These are phyloP conservation scores for Tachina grossa DNA, from an alignment of 2,888 invertebrate genomes.

Conservation along the genomic window DNA sequence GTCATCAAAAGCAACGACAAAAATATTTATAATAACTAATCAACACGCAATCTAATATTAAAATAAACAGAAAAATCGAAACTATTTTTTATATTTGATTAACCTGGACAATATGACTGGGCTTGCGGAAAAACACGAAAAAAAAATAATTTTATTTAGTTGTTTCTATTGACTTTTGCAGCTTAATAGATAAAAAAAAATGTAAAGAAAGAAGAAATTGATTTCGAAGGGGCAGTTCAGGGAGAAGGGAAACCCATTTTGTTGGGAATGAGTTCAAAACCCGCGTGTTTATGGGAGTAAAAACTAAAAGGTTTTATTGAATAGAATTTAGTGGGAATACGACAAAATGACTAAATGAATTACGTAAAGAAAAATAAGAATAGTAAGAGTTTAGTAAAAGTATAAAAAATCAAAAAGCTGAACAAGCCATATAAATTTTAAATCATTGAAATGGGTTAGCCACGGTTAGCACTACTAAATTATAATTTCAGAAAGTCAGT, in stretches of 20 bases:
- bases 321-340: slow-evolving; percentile 37
- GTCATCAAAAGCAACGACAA: slow-evolving; percentile 28
- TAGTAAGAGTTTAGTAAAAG: background rate
- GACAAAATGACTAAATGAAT: slow-evolving; percentile 9
- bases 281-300: slow-evolving; percentile 47
- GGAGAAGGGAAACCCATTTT: background rate
- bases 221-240: background rate
- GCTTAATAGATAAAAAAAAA: slow-evolving; percentile 10
- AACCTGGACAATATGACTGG: slow-evolving; percentile 3
- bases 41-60: slow-evolving; percentile 64
- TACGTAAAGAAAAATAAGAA: background rate
- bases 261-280: slow-evolving; percentile 30
- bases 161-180: background rate
- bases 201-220: background rate
- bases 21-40: slow-evolving; percentile 55
- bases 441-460: background rate
- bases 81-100: slow-evolving; percentile 4
- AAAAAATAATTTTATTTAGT: slow-evolving; percentile 6
- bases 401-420: background rate
- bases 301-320: slow-evolving; percentile 52
- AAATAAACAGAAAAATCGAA: slow-evolving; percentile 31
- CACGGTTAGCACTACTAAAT: no score
- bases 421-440: background rate
- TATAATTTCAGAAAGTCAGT: no score
- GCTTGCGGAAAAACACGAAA: background rate